A percentile compares a stretch with the other conserved stretches of the same genome.
Conservation (phyloP, 2,888 invertebrate species). For the Galeruca laticollis region DNA sequence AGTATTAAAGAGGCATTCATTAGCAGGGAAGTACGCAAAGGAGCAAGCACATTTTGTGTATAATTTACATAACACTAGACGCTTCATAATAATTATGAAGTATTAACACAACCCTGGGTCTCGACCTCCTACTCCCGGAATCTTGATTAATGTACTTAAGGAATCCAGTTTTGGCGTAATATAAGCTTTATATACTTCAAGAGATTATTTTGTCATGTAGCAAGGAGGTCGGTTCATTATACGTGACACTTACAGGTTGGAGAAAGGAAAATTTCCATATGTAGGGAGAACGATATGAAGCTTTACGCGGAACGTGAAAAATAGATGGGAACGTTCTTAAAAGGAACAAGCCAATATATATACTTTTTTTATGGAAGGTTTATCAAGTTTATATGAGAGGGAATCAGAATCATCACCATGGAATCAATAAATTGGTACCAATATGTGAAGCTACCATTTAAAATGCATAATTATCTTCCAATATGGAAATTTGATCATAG, state of each 20-base stretch:
- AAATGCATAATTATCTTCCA: too few species aligned
- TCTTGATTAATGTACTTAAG: slow-evolving; percentile 56
- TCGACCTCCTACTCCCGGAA: slow-evolving; percentile 53
- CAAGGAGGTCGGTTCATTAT: slow-evolving; percentile 51
- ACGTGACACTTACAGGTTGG: slow-evolving; percentile 46
- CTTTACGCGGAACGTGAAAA: slow-evolving; percentile 14
- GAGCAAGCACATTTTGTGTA: slow-evolving; percentile 36
- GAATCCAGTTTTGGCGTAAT: slow-evolving; percentile 57
- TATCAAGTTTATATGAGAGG: too few species aligned
- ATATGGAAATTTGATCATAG: too few species aligned
- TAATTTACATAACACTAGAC: slow-evolving; percentile 49
- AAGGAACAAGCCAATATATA: too few species aligned
- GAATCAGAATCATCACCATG: too few species aligned
- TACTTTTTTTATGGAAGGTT: too few species aligned
- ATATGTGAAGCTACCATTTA: too few species aligned
- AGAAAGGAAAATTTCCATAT: slow-evolving; percentile 25
- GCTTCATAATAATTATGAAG: slow-evolving; percentile 49
- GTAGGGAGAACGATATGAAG: slow-evolving; percentile 6
- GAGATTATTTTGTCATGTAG: slow-evolving; percentile 55
- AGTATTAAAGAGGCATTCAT: slow-evolving; percentile 33
- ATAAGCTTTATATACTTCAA: slow-evolving; percentile 57
- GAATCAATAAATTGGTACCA: too few species aligned
- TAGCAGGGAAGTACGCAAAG: slow-evolving; percentile 6
- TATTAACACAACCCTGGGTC: slow-evolving; percentile 50
- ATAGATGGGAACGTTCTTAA: slow-evolving; percentile 17